Conservation (phyloP, 1,140 invertebrate genomes). For the Idris sp. region DNA sequence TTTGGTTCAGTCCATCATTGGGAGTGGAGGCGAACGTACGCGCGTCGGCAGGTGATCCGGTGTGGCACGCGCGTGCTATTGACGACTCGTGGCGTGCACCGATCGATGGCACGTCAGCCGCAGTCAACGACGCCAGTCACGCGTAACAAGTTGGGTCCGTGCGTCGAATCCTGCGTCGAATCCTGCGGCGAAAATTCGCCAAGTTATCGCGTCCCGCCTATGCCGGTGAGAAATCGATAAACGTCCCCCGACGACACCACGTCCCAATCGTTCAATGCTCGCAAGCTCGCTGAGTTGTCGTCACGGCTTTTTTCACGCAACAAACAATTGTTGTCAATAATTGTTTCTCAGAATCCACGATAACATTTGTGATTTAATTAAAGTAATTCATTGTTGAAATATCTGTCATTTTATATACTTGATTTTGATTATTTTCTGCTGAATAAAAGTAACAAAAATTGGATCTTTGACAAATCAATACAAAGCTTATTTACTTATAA, state of each 20-base stretch:
- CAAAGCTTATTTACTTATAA: too few relatives aligned
- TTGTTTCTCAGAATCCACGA: too few relatives aligned
- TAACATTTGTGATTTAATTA: too few relatives aligned
- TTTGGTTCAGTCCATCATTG: slow-evolving; percentile 13
- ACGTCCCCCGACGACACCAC: slow-evolving; percentile 30
- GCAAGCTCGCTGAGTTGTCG: background rate
- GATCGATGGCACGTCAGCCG: slow-evolving; percentile 50
- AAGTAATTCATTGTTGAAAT: too few relatives aligned
- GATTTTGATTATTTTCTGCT: too few relatives aligned
- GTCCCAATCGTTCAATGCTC: slow-evolving; percentile 16
- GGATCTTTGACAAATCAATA: too few relatives aligned
- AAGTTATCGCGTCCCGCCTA: slow-evolving; percentile 55
- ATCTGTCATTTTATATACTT: too few relatives aligned
- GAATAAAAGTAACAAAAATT: too few relatives aligned
- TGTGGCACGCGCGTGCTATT: slow-evolving; percentile 8
- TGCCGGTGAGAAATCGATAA: slow-evolving; percentile 61
- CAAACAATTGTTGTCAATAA: background rate
- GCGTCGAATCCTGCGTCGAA: slow-evolving; percentile 14
- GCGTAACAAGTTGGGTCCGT: slow-evolving; percentile 38
- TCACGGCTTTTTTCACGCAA: background rate
- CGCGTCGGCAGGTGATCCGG: background rate
- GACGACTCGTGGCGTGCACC: slow-evolving; percentile 26
- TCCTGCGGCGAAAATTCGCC: slow-evolving; percentile 22
- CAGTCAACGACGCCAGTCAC: slow-evolving; percentile 40
- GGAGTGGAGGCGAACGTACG: slow-evolving; percentile 1